These are phyloP conservation scores for Macrosteles quadrilineatus DNA, from an alignment of 1,140 invertebrate genomes.

Conservation along the genomic window DNA sequence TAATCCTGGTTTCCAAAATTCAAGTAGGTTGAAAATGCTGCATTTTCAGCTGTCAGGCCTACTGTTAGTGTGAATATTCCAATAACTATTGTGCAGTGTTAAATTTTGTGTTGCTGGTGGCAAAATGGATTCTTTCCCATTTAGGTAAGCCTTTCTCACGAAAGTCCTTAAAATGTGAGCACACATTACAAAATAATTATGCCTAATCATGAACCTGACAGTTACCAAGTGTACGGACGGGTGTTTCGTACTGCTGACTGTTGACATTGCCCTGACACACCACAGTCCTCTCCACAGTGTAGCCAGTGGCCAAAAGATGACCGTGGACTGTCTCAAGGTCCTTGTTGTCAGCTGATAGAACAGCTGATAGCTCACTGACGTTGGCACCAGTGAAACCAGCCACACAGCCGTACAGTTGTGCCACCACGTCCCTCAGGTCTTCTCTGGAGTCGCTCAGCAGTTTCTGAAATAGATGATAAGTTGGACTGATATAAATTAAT, in stretches of 20 bases:
- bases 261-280: slow-evolving; percentile 9
- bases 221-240: slow-evolving; percentile 33
- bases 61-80: too few relatives aligned
- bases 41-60: too few relatives aligned
- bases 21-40: too few relatives aligned
- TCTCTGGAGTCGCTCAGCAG: slow-evolving; percentile 70
- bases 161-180: too few relatives aligned
- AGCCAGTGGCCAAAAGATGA: slow-evolving; percentile 64
- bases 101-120: too few relatives aligned
- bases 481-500: neutral
- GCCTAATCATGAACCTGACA: too few relatives aligned
- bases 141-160: too few relatives aligned
- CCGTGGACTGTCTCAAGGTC: slow-evolving; percentile 74
- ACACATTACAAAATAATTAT: too few relatives aligned
- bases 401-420: slow-evolving; percentile 70
- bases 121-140: too few relatives aligned
- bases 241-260: neutral
- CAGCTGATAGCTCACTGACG: neutral
- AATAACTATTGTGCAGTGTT: too few relatives aligned
- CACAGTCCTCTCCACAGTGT: slow-evolving; percentile 66
- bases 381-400: slow-evolving; percentile 32
- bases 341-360: slow-evolving; percentile 51
- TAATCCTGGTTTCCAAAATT: too few relatives aligned
- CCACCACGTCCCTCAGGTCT: slow-evolving; percentile 68
- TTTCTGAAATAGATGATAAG: slow-evolving; percentile 50